Evolutionary conservation across 2,888 invertebrate genomes (phyloP), one percentile per base, ranked within the genome.

Genomic region (Globia sparganii): DNA sequence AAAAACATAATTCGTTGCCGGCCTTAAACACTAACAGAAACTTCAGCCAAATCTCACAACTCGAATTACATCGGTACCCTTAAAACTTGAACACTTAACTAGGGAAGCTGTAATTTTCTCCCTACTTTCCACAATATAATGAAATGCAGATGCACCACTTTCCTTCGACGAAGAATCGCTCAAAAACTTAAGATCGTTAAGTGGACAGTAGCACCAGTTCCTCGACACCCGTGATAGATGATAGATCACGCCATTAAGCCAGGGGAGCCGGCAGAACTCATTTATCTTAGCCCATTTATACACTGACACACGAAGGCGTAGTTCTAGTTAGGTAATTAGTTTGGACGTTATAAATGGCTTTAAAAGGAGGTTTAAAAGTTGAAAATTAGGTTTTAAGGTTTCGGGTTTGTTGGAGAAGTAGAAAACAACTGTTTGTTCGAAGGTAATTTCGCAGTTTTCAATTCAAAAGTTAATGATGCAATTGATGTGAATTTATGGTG

Each of bases 201-300:
- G 72, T 81, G 82, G 87, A 78, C 81, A 76, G 72, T 37, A 78
- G 66, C 78, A 74, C 43, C 78, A 68, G 77, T 75, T 82, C 62
- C 80, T 66, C 61, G 71, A 86, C 83, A 84, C 67, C 67, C 59
- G 66, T 80, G 75, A 84, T 87, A 79, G 85, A 88, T 88, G 89
- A 88, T 89, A 80, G 84, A 89, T 89, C 84, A 77, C 80, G 72
- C 83, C 87, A 89, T 89, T 89, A 88, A 84, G 88, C 84, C 64
- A 69, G 66, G 84, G 84, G 83, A 81, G 69, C 77, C 75, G 61
- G 80, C 79, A 84, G 86, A 80, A 70, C 88, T 86, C 86, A 83
- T 88, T 88, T 86, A 88, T 89, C 88, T 89, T 83, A 80, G 75
- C 87, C 87, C 87, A 89, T 89, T 87, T 89, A 89, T 85, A 87